Conservation (phyloP, 2,113 vertebrate genomes). For the Callorhinus ursinus region DNA sequence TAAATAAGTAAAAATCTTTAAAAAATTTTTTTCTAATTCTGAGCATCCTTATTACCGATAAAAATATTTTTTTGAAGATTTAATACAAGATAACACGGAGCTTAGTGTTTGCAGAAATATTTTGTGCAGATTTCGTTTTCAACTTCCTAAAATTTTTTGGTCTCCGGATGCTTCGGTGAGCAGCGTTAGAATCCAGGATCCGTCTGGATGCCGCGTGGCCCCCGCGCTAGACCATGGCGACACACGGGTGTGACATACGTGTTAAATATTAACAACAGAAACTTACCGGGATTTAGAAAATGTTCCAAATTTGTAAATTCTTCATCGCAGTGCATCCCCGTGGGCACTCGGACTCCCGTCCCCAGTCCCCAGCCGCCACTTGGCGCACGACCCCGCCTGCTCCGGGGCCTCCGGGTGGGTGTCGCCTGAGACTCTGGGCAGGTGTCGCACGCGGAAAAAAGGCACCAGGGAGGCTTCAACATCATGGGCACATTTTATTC, state of each 20-base stretch:
- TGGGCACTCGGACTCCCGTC: conserved; percentile 81
- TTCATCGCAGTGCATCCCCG: conserved; percentile 76
- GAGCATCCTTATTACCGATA: no score
- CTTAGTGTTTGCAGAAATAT: conserved; percentile 83
- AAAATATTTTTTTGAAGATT: conserved; percentile 36
- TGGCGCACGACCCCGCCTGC: background rate
- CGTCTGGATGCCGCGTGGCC: conserved; percentile 11
- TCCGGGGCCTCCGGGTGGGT: background rate
- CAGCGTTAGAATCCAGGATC: conserved; percentile 38
- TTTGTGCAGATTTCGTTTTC: conserved; percentile 80
- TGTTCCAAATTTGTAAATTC: conserved; percentile 61
- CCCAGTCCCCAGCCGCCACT: conserved; percentile 65
- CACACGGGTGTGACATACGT: background rate
- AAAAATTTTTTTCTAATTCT: no score
- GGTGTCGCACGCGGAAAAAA: conserved; percentile 91
- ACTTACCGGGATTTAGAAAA: conserved; percentile 84
- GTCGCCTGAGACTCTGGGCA: conserved; percentile 73
- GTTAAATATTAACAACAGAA: conserved; percentile 69
- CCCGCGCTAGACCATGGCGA: conserved; percentile 55
- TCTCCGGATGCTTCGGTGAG: conserved; percentile 78
- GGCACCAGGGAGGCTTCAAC: conserved; percentile 89
- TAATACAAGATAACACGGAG: conserved; percentile 83
- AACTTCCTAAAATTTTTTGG: conserved; percentile 51
- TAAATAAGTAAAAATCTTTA: no score
- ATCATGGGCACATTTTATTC: conserved; percentile 86